These are phyloP conservation scores for Paraescarpia echinospica DNA, from an alignment of 1,140 invertebrate species.

Conservation along the genomic window DNA sequence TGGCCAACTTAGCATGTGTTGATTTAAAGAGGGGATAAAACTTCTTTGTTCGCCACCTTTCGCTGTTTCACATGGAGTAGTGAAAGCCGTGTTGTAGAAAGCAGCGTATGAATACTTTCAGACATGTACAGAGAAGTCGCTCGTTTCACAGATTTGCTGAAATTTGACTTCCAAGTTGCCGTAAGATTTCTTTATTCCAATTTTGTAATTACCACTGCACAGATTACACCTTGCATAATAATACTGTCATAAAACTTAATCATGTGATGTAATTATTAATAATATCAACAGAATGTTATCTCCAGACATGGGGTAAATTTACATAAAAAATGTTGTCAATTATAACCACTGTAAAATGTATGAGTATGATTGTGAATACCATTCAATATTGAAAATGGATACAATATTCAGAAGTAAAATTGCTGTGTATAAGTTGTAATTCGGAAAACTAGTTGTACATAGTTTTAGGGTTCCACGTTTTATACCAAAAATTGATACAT, in stretches of 20 bases:
- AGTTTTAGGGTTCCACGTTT: not conserved
- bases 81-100: not conserved
- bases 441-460: no score
- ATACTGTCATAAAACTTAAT: not conserved
- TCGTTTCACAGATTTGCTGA: conserved; percentile 44
- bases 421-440: no score
- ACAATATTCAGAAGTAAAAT: no score
- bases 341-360: no score
- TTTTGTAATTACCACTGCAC: not conserved
- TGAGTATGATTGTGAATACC: no score
- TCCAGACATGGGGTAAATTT: not conserved
- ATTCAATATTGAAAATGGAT: no score
- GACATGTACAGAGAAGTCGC: conserved; percentile 44
- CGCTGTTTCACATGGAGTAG: not conserved
- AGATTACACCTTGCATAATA: not conserved
- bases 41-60: not conserved
- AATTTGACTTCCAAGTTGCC: conserved; percentile 49
- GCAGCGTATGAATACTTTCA: conserved; percentile 30
- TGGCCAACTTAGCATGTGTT: no score
- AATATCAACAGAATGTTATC: not conserved
- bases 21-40: no score
- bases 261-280: not conserved
- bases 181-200: conserved; percentile 36
- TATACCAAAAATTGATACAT: no score
- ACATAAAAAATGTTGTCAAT: no score